Base-by-base conservation (phyloP, 2,797 vertebrate species). In the Clamator glandarius region DNA sequence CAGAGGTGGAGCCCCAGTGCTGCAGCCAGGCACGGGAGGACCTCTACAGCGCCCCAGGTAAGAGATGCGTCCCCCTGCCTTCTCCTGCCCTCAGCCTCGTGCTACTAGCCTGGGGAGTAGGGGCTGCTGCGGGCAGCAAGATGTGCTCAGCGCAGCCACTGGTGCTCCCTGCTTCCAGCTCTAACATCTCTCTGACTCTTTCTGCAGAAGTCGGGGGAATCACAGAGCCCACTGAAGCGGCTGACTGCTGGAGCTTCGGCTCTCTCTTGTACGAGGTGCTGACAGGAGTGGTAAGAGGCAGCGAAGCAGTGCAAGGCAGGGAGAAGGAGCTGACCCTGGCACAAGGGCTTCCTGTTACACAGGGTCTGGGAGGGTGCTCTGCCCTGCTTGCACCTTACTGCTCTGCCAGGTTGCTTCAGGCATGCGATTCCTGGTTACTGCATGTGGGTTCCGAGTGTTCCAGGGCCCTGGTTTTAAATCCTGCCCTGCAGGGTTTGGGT, bases 181-280 rank as follows among this genome's bases (percentile, higher is more conserved):
- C 61, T 87, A 51, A 74, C 3, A 1, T 12, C 25, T 66, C n/a
- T 86, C 63, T 94, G 36, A 23, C 90, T 95, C 51, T 90, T 80
- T 90, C 94, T 74, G 33, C 98, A 99, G 99, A 99, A 96, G 98
- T 99, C 3, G 99, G 99, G 10, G 99, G 99, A 0, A 98, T 99
- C 36, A 73, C 94, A 28, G 98, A 98, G 92, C 97, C 98, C 46
- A 99, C 98, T 0, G 99, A 99, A 93, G 99, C 99, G 29, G 99
- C 99, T 95, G 99, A 99, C 92, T 99, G 99, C 99, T 99, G 99
- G 99, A 99, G 99, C 97, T 98, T 99, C 31, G 99, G 99, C 10
- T 98, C 98, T 26, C 97, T 99, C 72, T 93, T 99, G 66, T 99
- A 99, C 51, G 99, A 99, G 87, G 96, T 99, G 95, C 98, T 99